Conservation (phyloP, 2,797 vertebrate genomes). For the Amblyraja radiata region DNA sequence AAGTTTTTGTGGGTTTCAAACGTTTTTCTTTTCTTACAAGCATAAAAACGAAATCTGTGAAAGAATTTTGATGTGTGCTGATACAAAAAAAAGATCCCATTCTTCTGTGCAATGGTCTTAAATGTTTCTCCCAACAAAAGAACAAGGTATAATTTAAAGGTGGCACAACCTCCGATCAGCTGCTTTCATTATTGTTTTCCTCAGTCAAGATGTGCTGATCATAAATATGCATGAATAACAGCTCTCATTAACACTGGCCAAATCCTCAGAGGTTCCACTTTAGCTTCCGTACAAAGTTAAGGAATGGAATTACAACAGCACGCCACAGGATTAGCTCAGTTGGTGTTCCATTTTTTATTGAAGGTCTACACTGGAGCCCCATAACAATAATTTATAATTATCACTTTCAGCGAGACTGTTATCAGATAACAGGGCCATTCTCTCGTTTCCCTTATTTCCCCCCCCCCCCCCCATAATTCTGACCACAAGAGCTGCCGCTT, state of each 20-base stretch:
- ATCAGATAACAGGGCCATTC: conserved; percentile 53
- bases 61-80: conserved; percentile 45
- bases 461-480: conserved; percentile 48
- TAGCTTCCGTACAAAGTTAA: conserved; percentile 42
- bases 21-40: not conserved
- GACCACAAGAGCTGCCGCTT: conserved; percentile 46
- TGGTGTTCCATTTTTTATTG: conserved; percentile 53
- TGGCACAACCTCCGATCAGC: conserved; percentile 51
- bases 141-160: conserved; percentile 58
- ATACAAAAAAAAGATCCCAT: conserved; percentile 40
- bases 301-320: conserved; percentile 49
- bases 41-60: conserved; percentile 40
- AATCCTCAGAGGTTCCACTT: conserved; percentile 48
- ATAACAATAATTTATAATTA: conserved; percentile 60
- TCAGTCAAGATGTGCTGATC: conserved; percentile 48
- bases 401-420: conserved; percentile 55
- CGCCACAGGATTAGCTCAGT: conserved; percentile 52
- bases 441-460: conserved; percentile 48
- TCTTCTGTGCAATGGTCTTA: conserved; percentile 51
- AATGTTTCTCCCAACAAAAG: conserved; percentile 49
- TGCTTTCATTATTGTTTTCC: conserved; percentile 47
- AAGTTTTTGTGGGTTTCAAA: conserved; percentile 32
- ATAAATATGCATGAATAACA: conserved; percentile 53
- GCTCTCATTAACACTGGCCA: conserved; percentile 53
- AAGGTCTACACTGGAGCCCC: conserved; percentile 48